Evolutionary conservation across 1,140 invertebrate genomes (phyloP).

Genomic region (Drosophila quadrilineata): DNA sequence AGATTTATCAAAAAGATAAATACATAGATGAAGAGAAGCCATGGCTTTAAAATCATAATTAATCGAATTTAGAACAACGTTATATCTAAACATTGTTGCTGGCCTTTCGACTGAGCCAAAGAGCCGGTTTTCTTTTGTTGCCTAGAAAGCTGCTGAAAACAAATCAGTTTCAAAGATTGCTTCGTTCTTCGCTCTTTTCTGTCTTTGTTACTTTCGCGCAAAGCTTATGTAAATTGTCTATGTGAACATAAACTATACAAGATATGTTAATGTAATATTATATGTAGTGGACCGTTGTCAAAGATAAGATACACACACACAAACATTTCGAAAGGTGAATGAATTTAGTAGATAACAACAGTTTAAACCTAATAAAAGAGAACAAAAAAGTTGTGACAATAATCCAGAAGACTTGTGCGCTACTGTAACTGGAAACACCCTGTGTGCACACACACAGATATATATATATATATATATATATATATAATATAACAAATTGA

Average conservation of each 20-base stretch:
- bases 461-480: background rate
- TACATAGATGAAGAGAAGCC: constrained; percentile 31
- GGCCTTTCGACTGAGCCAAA: constrained; percentile 5
- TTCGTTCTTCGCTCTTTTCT: constrained; percentile 38
- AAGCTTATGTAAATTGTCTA: constrained; percentile 57
- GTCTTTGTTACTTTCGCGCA: constrained; percentile 26
- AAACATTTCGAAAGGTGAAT: constrained; percentile 59
- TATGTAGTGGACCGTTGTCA: constrained; percentile 19
- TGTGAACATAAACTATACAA: background rate
- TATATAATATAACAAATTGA: constrained; percentile 23
- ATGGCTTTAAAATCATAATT: constrained; percentile 63
- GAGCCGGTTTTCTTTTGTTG: constrained; percentile 45
- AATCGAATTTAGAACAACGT: constrained; percentile 72
- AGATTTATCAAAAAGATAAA: no score
- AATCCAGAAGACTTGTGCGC: background rate
- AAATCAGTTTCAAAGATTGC: constrained; percentile 40
- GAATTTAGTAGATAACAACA: constrained; percentile 62
- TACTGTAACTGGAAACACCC: constrained; percentile 26
- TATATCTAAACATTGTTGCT: constrained; percentile 51
- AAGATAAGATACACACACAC: constrained; percentile 40
- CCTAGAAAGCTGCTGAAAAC: constrained; percentile 45
- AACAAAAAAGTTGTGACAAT: constrained; percentile 15
- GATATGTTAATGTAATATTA: constrained; percentile 52
- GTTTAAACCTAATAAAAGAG: constrained; percentile 24
- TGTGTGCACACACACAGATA: constrained; percentile 13